Base-by-base conservation (phyloP, 2,797 vertebrate species). In the Agapornis canus region DNA sequence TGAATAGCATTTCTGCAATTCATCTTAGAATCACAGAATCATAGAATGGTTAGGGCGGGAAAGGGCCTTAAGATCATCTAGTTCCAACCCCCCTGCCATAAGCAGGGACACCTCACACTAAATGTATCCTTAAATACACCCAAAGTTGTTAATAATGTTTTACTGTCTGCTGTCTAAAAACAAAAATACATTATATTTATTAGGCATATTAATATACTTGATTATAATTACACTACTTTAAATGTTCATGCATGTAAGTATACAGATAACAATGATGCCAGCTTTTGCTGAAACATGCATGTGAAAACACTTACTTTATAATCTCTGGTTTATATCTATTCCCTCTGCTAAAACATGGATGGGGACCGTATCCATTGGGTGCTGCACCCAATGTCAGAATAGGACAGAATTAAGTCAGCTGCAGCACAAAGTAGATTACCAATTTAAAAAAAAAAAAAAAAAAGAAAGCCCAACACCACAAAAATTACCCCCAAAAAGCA, bases 301-400 rank as follows among this genome's bases (percentile, higher is more conserved):
- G 3, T 22, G 23, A 85, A 89, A 72, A 59, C 16, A 42, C 5
- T 29, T 21, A 16, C 7, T 80, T 83, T 37, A 26, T 49, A 39
- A 29, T 26, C 39, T 43, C 11, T 20, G 10, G 56, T 90, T 75
- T 57, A 45, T 40, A 64, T 43, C 26, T 29, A 63, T 11, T 76
- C 56, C 27, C 92, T 81, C 88, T 69, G n/a, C 43, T 69, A 70
- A 60, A 84, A 48, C 10, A 56, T 2, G 16, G 87, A 56, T 25
- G 22, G 35, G 35, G n/a, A 37, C 5, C 2, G 0, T 18, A 35
- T 47, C 45, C 14, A 31, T 0, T 26, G 56, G n/a, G 39, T 37
- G 35, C 25, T 21, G 26, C 35, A 52, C 27, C 45, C 27, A 45
- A 0, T 47, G 82, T 89, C 61, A 81, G 52, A 75, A 59, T 17